Percentiles rank a stretch among this genome's conserved stretches.
Conservation (phyloP, 2,113 vertebrate species). For the Perca schrenkii region DNA sequence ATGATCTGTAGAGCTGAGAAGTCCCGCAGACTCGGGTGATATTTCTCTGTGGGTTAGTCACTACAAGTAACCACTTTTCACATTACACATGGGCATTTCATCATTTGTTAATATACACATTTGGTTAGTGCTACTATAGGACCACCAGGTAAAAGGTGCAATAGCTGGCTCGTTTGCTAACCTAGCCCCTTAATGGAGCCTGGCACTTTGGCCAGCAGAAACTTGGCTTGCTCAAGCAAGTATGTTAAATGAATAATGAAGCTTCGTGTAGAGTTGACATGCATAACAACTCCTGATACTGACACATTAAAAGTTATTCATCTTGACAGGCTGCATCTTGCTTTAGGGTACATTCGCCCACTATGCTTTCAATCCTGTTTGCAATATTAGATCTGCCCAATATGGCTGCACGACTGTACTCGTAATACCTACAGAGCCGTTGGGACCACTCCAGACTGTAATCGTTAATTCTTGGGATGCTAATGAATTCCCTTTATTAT, state of each 20-base stretch:
- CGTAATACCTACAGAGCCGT: not conserved
- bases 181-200: not conserved
- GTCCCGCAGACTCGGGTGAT: not conserved
- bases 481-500: not conserved
- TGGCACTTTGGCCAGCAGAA: not conserved
- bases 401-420: not conserved
- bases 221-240: not conserved
- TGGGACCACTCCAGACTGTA: constrained; percentile 1
- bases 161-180: not conserved
- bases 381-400: constrained; percentile 27
- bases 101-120: not conserved
- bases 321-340: constrained; percentile 37
- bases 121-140: not conserved
- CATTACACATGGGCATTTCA: not conserved
- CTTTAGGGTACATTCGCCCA: constrained; percentile 10
- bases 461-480: not conserved
- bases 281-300: not conserved
- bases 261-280: constrained; percentile 36
- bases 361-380: constrained; percentile 22
- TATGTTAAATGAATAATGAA: constrained; percentile 24
- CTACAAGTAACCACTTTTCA: not conserved
- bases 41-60: too few species aligned
- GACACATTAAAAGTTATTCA: constrained; percentile 29
- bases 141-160: too few species aligned
- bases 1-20: too few species aligned